Conservation (phyloP, 2,797 vertebrate species). For the Chrosomus eos region DNA sequence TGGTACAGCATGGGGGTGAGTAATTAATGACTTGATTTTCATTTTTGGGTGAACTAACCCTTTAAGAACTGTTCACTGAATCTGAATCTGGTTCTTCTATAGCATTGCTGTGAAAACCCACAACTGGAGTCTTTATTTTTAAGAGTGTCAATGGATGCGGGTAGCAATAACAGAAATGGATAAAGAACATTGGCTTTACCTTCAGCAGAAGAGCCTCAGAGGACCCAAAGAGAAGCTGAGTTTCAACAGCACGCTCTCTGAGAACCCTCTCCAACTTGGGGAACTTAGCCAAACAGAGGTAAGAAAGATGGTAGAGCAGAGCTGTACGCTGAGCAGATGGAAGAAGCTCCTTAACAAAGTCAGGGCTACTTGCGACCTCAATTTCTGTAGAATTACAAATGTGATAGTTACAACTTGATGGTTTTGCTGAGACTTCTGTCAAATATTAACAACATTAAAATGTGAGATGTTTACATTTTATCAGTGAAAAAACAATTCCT, state of each 20-base stretch:
- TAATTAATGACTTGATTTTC: too few species aligned
- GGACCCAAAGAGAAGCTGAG: constrained; percentile 22
- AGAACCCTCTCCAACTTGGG: constrained; percentile 29
- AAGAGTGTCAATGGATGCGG: neutral
- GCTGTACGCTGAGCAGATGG: constrained; percentile 15
- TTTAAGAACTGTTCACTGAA: too few species aligned
- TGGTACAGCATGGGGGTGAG: too few species aligned
- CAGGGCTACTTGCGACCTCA: too few species aligned
- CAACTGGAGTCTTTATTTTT: neutral
- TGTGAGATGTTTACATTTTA: neutral
- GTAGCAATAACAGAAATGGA: neutral
- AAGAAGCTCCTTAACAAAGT: neutral
- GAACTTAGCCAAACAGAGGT: constrained; percentile 28
- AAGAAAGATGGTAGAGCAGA: constrained; percentile 35
- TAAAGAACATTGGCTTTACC: neutral
- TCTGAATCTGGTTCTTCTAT: too few species aligned
- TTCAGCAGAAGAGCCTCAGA: constrained; percentile 34
- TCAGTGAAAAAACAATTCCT: neutral
- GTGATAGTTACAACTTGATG: neutral
- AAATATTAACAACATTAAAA: too few species aligned
- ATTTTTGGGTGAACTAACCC: too few species aligned
- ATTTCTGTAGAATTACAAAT: neutral
- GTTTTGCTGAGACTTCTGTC: neutral
- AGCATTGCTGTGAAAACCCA: neutral
- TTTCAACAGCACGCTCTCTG: constrained; percentile 1